Conservation (phyloP, 2,113 vertebrate species). For the Salvelinus sp. region DNA sequence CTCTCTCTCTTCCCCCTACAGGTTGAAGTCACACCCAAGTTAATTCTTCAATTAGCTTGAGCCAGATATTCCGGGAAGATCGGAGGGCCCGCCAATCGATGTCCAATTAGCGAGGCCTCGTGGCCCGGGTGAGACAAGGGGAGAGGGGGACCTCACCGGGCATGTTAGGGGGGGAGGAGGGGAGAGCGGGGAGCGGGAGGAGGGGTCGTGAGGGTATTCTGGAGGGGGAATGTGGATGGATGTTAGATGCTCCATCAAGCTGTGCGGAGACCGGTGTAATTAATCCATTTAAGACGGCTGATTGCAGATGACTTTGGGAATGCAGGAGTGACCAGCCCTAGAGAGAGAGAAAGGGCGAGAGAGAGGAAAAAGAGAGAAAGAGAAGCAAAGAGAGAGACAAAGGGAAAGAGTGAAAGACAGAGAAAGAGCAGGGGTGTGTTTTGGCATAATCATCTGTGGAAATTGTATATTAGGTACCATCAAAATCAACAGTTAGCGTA, state of each 20-base stretch:
- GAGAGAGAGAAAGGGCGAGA: background rate
- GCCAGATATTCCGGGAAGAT: slow-evolving; percentile 73
- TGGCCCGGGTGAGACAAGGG: slow-evolving; percentile 16
- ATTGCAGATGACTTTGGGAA: slow-evolving; percentile 80
- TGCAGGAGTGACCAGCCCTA: slow-evolving; percentile 44
- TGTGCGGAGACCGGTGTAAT: slow-evolving; percentile 73
- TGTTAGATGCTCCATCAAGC: slow-evolving; percentile 73
- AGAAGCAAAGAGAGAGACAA: background rate
- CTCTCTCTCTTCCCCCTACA: slow-evolving; percentile 43
- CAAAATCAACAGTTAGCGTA: no score
- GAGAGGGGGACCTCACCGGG: slow-evolving; percentile 30
- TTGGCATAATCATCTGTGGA: background rate
- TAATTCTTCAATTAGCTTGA: slow-evolving; percentile 73
- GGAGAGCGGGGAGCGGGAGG: background rate
- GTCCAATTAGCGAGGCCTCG: slow-evolving; percentile 70
- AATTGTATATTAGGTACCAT: no score
- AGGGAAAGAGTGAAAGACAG: background rate
- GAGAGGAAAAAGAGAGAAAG: slow-evolving; percentile 32
- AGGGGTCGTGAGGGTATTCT: background rate
- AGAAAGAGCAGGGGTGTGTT: background rate
- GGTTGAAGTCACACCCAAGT: slow-evolving; percentile 59
- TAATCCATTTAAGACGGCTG: slow-evolving; percentile 79
- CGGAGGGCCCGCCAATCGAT: slow-evolving; percentile 69
- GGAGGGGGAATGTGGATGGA: slow-evolving; percentile 47
- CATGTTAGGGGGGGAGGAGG: slow-evolving; percentile 29